Evolutionary conservation across 2,888 invertebrate species (phyloP).

Genomic region (Trichogramma dendrolimi): DNA sequence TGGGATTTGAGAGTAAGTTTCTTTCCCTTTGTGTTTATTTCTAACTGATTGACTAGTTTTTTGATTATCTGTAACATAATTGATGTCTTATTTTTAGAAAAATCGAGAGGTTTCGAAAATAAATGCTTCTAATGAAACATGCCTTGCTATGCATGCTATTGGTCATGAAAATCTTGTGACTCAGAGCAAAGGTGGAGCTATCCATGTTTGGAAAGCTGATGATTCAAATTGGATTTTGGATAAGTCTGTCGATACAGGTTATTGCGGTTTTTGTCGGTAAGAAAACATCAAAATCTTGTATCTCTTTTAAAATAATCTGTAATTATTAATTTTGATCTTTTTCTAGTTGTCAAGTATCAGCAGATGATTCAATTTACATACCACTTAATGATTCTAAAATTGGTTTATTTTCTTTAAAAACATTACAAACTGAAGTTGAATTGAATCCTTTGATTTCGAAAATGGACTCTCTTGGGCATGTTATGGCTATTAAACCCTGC

Average conservation of each 20-base stretch:
- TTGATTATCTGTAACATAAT: conserved; percentile 3
- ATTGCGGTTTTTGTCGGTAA: conserved; percentile 68
- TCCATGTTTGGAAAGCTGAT: conserved; percentile 63
- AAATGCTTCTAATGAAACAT: conserved; percentile 54
- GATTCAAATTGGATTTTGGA: conserved; percentile 58
- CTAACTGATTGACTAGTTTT: neutral
- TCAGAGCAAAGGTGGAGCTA: conserved; percentile 70
- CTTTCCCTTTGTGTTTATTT: neutral
- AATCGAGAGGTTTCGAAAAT: conserved; percentile 68
- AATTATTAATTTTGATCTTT: neutral
- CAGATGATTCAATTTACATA: conserved; percentile 61
- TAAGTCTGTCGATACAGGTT: conserved; percentile 59
- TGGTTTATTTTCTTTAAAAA: conserved; percentile 55
- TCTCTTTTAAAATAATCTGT: neutral
- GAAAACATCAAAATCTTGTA: neutral
- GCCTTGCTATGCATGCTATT: conserved; percentile 62
- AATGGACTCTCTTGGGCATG: conserved; percentile 55
- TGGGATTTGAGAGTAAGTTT: conserved; percentile 71
- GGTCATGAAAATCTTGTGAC: conserved; percentile 61
- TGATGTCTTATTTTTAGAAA: conserved; percentile 56
- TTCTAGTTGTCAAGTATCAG: conserved; percentile 50
- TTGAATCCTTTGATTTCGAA: conserved; percentile 35
- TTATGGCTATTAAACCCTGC: conserved; percentile 63
- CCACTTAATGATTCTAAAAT: conserved; percentile 63
- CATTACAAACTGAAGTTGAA: conserved; percentile 40